Evolutionary conservation across 2,113 vertebrate species (phyloP), one percentile per base, ranked within the genome.

Genomic region (Vombatus ursinus): DNA sequence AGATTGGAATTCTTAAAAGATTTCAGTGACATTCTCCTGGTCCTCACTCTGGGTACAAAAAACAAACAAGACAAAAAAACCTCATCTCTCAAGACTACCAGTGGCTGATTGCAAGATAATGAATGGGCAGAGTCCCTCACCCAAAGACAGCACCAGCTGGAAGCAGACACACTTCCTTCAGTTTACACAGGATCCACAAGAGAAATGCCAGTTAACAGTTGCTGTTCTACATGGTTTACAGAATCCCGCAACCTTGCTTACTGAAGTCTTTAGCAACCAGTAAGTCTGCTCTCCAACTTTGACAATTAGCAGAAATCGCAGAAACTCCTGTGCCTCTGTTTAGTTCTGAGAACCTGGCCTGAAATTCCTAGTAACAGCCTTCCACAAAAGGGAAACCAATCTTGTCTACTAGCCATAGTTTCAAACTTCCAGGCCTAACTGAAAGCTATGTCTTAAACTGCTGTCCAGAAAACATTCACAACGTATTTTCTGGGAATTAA

Each of bases 401-500:
- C 48, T 50, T 28, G 10, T 49, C 25, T 7, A 28, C 47, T 90
- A 47, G 91, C 50, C 52, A 93, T 26, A 48, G 48, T 8, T 0
- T 94, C 48, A 0, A 1, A 3, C 93, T 26, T 91, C 94, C 90
- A 92, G 92, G 22, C 44, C 54, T 28, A 49, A 90, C 0, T 54
- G 23, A 84, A 84, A 44, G 19, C 14, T 9, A 48, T 48, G 1
- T 51, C 2, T 77, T 51, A 92, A 94, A 47, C 31, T 93, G 92
- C 31, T 93, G 77, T 50, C 50, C 3, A 0, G 54, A 89, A 93
- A 92, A 93, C 12, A 94, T 48, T 54, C 77, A 89, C 37, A 84
- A n/a, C 48, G 44, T 44, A 52, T 53, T 54, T 93, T 90, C 91
- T 44, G 89, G 57, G n/a, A 95, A 91, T 92, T 93, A 96, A 77